Percentiles rank a stretch among this genome's conserved stretches.
Evolutionary conservation across 2,113 vertebrate species (phyloP).

Genomic region (Spea multiplicata): DNA sequence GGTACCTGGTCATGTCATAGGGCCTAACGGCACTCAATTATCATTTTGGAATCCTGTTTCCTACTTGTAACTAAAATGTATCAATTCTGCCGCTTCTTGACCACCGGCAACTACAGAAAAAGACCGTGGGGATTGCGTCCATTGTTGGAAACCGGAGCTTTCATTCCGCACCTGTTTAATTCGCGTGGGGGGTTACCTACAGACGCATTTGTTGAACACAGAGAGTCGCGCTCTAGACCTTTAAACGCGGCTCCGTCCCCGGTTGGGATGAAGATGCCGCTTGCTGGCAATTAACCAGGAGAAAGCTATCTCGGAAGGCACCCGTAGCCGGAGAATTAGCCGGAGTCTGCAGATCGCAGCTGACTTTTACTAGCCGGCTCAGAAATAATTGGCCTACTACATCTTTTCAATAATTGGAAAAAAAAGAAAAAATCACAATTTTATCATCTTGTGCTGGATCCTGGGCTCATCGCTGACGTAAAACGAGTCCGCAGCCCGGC

Average conservation of each 20-base stretch:
- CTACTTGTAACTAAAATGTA: too few relatives aligned
- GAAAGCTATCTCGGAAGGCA: constrained; percentile 35
- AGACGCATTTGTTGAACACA: constrained; percentile 7
- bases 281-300: constrained; percentile 30
- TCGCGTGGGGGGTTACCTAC: too few relatives aligned
- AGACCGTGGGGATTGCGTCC: too few relatives aligned
- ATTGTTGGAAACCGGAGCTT: too few relatives aligned
- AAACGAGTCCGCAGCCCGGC: not conserved
- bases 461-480: constrained; percentile 3
- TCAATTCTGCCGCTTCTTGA: too few relatives aligned
- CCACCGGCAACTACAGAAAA: too few relatives aligned
- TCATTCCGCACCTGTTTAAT: too few relatives aligned
- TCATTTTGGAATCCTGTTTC: too few relatives aligned
- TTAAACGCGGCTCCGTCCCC: constrained; percentile 37
- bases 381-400: constrained; percentile 54
- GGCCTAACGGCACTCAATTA: too few relatives aligned
- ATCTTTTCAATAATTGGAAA: constrained; percentile 28
- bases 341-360: constrained; percentile 7
- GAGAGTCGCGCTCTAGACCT: constrained; percentile 23
- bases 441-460: constrained; percentile 22
- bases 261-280: constrained; percentile 28
- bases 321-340: constrained; percentile 19
- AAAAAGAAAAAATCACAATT: constrained; percentile 31
- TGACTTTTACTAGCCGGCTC: constrained; percentile 31
- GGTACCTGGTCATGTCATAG: too few relatives aligned